phyloP scores from a whole-genome alignment of 2,113 vertebrate genomes.

The Nanorana parkeri region DNA sequence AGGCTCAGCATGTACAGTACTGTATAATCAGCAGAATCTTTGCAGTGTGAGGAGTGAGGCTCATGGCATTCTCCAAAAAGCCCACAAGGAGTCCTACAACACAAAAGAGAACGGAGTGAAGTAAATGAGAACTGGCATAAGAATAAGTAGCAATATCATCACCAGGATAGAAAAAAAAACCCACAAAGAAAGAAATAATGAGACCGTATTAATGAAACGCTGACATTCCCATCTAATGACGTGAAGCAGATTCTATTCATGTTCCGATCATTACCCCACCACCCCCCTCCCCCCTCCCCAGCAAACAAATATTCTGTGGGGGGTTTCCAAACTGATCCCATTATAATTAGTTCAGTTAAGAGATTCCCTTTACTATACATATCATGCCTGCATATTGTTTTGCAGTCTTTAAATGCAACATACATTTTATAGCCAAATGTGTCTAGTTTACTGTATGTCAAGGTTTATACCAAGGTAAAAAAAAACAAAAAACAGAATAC shows the following conservation, averaged over 20 bases:
- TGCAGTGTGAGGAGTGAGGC: not conserved
- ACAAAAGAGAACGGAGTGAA: constrained; percentile 44
- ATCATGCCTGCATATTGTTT: too few relatives aligned
- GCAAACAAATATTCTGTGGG: too few relatives aligned
- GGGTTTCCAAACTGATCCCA: too few relatives aligned
- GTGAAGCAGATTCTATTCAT: not conserved
- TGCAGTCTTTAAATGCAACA: too few relatives aligned
- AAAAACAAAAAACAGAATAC: too few relatives aligned
- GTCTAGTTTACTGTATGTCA: too few relatives aligned
- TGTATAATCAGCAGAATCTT: constrained; percentile 20
- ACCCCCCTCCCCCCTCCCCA: too few relatives aligned
- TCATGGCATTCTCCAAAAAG: constrained; percentile 41
- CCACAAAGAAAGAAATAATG: constrained; percentile 11
- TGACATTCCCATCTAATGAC: not conserved
- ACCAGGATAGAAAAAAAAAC: not conserved
- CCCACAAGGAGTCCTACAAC: constrained; percentile 49
- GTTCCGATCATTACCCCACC: too few relatives aligned
- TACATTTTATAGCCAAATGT: too few relatives aligned
- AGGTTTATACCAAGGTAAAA: too few relatives aligned
- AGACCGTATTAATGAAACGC: constrained; percentile 20
- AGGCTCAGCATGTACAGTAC: not conserved
- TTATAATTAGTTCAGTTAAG: too few relatives aligned
- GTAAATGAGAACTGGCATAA: constrained; percentile 30
- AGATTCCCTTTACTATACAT: too few relatives aligned
- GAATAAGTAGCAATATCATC: constrained; percentile 30